A percentile compares a stretch with the other conserved stretches of the same genome.
Conservation (phyloP, 2,888 invertebrate genomes). For the Pinctada fucata region DNA sequence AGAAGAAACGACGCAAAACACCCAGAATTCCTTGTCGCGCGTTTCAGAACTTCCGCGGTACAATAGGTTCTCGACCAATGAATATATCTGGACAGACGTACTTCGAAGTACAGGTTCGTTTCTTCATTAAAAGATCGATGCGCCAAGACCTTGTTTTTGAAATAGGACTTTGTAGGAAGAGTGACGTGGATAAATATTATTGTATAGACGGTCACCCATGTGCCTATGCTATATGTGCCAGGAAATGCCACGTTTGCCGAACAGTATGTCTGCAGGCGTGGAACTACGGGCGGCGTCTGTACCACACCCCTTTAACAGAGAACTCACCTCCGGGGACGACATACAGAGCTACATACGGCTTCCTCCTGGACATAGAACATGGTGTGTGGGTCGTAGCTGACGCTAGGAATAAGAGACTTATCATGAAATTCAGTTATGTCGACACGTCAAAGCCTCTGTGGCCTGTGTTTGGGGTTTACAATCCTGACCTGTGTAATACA, state of each 20-base stretch:
- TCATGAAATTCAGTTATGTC: constrained; percentile 52
- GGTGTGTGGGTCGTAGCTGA: constrained; percentile 55
- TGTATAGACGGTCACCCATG: constrained; percentile 53
- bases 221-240: constrained; percentile 53
- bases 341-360: constrained; percentile 53
- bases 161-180: constrained; percentile 51
- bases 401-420: constrained; percentile 50
- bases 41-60: constrained; percentile 55
- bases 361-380: constrained; percentile 52
- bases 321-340: constrained; percentile 55
- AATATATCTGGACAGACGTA: constrained; percentile 51
- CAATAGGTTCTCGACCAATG: constrained; percentile 50
- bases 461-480: constrained; percentile 59
- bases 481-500: constrained; percentile 53
- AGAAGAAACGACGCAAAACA: constrained; percentile 44
- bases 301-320: constrained; percentile 52
- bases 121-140: constrained; percentile 55
- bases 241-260: constrained; percentile 57
- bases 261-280: constrained; percentile 58
- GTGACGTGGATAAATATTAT: constrained; percentile 57
- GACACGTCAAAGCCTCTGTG: constrained; percentile 54
- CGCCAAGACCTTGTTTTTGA: constrained; percentile 59
- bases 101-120: constrained; percentile 53
- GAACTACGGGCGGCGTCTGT: constrained; percentile 54
- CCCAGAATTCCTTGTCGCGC: constrained; percentile 35